Evolutionary conservation across 2,797 vertebrate genomes (phyloP), one percentile per base, ranked within the genome.

Genomic region (Spinibarbus caldwelli): DNA sequence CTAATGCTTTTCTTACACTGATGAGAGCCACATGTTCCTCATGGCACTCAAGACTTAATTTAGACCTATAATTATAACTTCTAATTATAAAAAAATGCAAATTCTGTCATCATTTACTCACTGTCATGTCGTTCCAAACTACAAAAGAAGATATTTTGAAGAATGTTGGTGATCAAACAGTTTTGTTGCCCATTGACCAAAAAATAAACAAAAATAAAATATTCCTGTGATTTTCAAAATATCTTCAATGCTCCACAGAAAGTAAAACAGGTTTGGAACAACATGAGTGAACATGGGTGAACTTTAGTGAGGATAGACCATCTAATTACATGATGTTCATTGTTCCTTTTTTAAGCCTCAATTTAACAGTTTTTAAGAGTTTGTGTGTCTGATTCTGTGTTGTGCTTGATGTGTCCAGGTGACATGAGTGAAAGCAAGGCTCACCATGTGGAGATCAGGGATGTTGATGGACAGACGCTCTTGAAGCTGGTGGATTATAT

Each of bases 381-480:
- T 45, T 49, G 38, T 36, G 43, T 49, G 43, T 45, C n/a, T 78
- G n/a, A 31, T 49, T 78, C 54, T 77, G 15, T 31, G 21, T 68
- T 80, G 26, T 84, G 47, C 72, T 68, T 36, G 34, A 41, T 88
- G 26, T 70, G 31, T 86, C 4, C 88, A 99, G 98, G 97, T 80
- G 98, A 98, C 91, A 99, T 99, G 98, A 98, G 96, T 87, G 98
- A 99, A 93, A 99, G 98, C 83, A 99, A 98, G 90, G 98, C 98
- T 85, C 95, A 95, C 85, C 96, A 96, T 93, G 96, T 99, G 84
- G 97, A 98, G 94, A 99, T 99, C 90, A 96, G 97, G 88, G 97
- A 98, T 0, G 95, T 99, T 26, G 98, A 98, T n/a, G 97, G 98
- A 38, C 95, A 94, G 90, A 98, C 97, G 0, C 94, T 99, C 88